phyloP scores from a whole-genome alignment of 2,113 vertebrate species.

The Plectropomus leopardus region DNA sequence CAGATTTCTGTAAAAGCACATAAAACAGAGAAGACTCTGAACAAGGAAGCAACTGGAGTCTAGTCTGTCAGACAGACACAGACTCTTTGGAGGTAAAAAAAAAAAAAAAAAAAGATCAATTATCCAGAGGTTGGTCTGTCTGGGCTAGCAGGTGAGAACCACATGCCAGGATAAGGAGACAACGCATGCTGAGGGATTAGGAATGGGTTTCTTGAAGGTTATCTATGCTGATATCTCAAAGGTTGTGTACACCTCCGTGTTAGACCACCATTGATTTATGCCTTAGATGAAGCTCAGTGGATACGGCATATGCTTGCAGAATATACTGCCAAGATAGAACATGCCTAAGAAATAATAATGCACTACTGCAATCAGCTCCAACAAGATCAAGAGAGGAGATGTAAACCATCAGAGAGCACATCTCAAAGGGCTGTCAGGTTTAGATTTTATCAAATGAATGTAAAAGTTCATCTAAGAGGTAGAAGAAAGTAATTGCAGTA shows the following conservation, averaged over 20 bases:
- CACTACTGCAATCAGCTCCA: constrained; percentile 33
- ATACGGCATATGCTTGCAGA: constrained; percentile 52
- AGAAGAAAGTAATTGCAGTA: constrained; percentile 1
- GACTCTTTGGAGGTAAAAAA: constrained; percentile 47
- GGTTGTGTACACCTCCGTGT: constrained; percentile 54
- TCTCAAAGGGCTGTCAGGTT: constrained; percentile 9
- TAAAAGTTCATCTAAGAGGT: neutral
- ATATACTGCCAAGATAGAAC: constrained; percentile 41
- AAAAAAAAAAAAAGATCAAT: constrained; percentile 71
- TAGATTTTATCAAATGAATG: constrained; percentile 14
- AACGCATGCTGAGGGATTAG: constrained; percentile 66
- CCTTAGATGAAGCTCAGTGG: constrained; percentile 58
- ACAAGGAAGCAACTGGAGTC: constrained; percentile 41
- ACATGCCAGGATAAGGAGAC: constrained; percentile 57
- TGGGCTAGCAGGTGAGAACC: constrained; percentile 67
- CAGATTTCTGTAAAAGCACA: constrained; percentile 40
- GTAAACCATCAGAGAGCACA: constrained; percentile 15
- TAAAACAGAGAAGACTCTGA: constrained; percentile 39
- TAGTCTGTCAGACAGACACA: constrained; percentile 50
- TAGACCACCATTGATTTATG: constrained; percentile 57
- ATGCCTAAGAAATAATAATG: constrained; percentile 48
- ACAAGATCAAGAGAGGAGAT: constrained; percentile 34
- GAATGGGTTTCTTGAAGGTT: constrained; percentile 67
- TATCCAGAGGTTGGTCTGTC: constrained; percentile 67
- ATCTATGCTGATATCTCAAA: constrained; percentile 68